Conservation (phyloP, 2,888 invertebrate genomes). For the Trissoscelio sp. region DNA sequence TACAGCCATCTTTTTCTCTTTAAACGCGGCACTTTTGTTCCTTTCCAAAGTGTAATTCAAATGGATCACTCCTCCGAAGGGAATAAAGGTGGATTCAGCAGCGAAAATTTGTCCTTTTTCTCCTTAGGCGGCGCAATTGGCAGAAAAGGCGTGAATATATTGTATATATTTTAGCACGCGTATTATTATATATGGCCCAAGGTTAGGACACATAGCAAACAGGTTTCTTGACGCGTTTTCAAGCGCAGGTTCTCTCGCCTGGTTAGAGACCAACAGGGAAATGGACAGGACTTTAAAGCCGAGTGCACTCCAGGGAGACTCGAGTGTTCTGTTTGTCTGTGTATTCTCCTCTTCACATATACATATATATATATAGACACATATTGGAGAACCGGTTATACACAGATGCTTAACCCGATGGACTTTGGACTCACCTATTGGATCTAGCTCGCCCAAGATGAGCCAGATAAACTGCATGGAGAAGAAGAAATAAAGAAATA, state of each 20-base stretch:
- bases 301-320: constrained; percentile 57
- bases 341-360: constrained; percentile 6
- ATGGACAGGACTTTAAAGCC: constrained; percentile 66
- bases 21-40: too few species aligned
- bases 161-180: constrained; percentile 37
- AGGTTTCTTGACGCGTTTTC: constrained; percentile 59
- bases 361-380: neutral
- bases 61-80: constrained; percentile 22
- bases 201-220: constrained; percentile 59
- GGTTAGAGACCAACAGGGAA: constrained; percentile 60
- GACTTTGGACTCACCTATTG: constrained; percentile 53
- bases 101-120: constrained; percentile 24
- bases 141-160: constrained; percentile 25
- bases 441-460: constrained; percentile 40
- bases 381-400: constrained; percentile 55
- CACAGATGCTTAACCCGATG: constrained; percentile 40
- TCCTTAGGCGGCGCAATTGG: neutral
- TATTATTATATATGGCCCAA: constrained; percentile 60
- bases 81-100: constrained; percentile 3
- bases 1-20: too few species aligned
- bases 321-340: constrained; percentile 5
- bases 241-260: constrained; percentile 36
- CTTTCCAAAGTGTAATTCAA: too few species aligned
- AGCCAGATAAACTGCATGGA: neutral
- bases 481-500: constrained; percentile 56